Percentiles rank a stretch among this genome's conserved stretches.
Evolutionary conservation across 2,113 vertebrate species (phyloP).

Genomic region (Chunga burmeisteri): DNA sequence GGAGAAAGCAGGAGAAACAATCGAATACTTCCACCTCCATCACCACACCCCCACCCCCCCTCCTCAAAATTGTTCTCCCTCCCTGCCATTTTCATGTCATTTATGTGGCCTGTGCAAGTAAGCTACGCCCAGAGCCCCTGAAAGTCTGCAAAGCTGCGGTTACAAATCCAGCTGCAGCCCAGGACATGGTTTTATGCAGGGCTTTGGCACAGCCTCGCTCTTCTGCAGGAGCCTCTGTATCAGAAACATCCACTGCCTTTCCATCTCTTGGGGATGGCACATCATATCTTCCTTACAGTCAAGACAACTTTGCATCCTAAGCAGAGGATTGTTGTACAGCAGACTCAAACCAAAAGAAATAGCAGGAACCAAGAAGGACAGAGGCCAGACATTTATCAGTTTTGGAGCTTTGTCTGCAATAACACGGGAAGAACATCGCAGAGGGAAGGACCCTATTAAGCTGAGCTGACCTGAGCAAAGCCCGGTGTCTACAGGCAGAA

Average conservation of each 20-base stretch:
- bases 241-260: neutral
- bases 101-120: neutral
- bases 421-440: neutral
- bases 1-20: neutral
- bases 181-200: neutral
- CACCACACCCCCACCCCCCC: no score
- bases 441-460: neutral
- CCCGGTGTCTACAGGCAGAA: neutral
- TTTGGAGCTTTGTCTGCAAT: neutral
- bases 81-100: neutral
- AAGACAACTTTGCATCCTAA: neutral
- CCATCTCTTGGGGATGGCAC: neutral
- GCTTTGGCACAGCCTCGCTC: neutral
- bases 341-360: neutral
- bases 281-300: neutral
- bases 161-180: neutral
- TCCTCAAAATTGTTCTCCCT: no score
- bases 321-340: fast-evolving
- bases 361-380: neutral
- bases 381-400: neutral
- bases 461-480: neutral
- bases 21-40: fast-evolving
- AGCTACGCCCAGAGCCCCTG: neutral
- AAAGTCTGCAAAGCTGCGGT: neutral
- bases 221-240: neutral